These are phyloP conservation scores for Excalfactoria chinensis DNA, from an alignment of 2,113 vertebrate genomes.

Conservation along the genomic window DNA sequence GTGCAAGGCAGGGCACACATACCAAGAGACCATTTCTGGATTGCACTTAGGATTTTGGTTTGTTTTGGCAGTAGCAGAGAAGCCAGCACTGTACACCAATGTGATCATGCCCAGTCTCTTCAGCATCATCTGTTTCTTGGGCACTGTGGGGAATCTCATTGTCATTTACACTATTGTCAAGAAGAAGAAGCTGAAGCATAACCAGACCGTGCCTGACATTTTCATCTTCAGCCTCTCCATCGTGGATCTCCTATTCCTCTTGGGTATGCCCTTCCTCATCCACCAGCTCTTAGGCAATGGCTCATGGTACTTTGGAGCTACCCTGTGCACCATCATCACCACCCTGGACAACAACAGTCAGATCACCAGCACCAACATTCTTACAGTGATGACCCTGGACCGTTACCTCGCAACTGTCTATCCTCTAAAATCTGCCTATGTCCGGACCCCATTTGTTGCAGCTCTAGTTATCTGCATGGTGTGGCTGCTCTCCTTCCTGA, in stretches of 20 bases:
- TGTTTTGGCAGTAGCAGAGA: constrained; percentile 66
- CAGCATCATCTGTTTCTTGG: constrained; percentile 87
- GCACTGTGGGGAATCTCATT: constrained; percentile 83
- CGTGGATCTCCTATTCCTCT: constrained; percentile 85
- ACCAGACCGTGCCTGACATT: constrained; percentile 86
- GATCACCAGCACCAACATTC: constrained; percentile 89
- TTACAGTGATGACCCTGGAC: constrained; percentile 87
- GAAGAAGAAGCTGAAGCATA: constrained; percentile 83
- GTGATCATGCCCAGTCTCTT: constrained; percentile 85
- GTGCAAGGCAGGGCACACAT: background rate
- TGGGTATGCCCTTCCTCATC: constrained; percentile 90
- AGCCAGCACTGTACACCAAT: constrained; percentile 65
- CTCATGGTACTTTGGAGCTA: constrained; percentile 85
- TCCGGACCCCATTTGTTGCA: constrained; percentile 82
- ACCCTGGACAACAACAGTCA: constrained; percentile 88
- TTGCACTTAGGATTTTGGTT: constrained; percentile 13
- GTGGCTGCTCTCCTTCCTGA: constrained; percentile 85
- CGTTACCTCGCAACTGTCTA: constrained; percentile 88
- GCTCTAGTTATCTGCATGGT: constrained; percentile 78
- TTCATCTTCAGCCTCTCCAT: constrained; percentile 88
- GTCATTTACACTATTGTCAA: constrained; percentile 88
- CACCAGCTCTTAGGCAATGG: constrained; percentile 88
- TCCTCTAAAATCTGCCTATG: constrained; percentile 83
- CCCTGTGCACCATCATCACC: constrained; percentile 85
- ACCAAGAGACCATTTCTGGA: background rate